Conservation (phyloP, 37 sponge, comb jelly and placozoan species). For the Ephydatia muelleri region DNA sequence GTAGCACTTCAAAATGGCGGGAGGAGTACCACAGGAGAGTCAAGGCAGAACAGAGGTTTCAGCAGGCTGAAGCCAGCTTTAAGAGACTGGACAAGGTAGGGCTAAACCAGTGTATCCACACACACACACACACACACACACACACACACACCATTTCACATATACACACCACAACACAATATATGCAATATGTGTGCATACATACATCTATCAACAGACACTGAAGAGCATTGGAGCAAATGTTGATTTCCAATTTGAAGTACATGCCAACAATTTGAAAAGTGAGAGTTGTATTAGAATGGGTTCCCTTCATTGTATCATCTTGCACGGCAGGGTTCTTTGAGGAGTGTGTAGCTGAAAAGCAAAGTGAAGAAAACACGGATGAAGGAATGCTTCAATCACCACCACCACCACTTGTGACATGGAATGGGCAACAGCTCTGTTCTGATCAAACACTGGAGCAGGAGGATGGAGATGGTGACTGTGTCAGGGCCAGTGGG, state of each 20-base stretch:
- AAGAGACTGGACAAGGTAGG: constrained; percentile 79
- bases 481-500: not conserved
- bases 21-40: constrained; percentile 81
- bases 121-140: constrained; percentile 48
- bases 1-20: constrained; percentile 47
- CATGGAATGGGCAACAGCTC: no score
- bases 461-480: no score
- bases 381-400: not conserved
- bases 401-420: no score
- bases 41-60: constrained; percentile 83
- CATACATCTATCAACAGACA: not conserved
- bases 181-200: constrained; percentile 10
- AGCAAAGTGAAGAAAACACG: not conserved
- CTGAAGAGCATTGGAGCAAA: not conserved
- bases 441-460: no score
- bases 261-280: not conserved
- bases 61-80: constrained; percentile 92
- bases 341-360: not conserved
- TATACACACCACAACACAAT: not conserved
- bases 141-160: constrained; percentile 25
- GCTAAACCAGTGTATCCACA: no score
- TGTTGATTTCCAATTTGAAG: not conserved
- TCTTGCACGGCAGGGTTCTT: not conserved
- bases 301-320: not conserved
- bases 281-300: not conserved